These are phyloP conservation scores for Myiothlypis coronata DNA, from an alignment of 2,797 vertebrate genomes.

Conservation along the genomic window DNA sequence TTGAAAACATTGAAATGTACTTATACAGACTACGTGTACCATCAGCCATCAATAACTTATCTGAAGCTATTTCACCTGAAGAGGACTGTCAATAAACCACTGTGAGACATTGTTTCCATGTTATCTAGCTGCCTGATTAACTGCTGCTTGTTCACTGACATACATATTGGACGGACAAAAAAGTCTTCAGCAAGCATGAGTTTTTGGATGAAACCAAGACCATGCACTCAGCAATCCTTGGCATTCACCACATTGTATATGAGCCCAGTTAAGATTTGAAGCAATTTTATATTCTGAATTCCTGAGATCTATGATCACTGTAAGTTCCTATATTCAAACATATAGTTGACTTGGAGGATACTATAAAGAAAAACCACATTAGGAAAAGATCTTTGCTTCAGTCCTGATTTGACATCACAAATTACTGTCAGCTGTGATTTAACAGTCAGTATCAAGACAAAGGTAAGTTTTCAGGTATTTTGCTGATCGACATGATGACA, in stretches of 20 bases:
- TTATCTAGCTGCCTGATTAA: background rate
- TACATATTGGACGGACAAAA: background rate
- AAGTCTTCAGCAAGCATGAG: background rate
- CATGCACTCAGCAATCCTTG: background rate
- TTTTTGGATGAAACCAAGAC: background rate
- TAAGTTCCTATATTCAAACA: background rate
- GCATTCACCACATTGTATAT: background rate
- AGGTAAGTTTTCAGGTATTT: background rate
- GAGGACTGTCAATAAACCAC: background rate
- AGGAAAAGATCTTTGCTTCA: background rate
- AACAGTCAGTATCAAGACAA: background rate
- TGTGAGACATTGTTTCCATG: background rate
- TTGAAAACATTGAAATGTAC: background rate
- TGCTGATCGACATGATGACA: background rate
- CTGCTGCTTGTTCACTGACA: background rate
- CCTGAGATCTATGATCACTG: background rate
- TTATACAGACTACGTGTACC: background rate
- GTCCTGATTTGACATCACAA: background rate
- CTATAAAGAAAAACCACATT: background rate
- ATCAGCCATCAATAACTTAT: background rate
- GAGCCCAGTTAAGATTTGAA: background rate
- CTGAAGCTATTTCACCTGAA: background rate
- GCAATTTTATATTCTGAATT: background rate
- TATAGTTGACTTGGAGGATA: background rate
- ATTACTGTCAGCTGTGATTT: background rate